A percentile compares a stretch with the other conserved stretches of the same genome.
These are phyloP conservation scores for Semnornis frantzii DNA, from an alignment of 2,113 vertebrate species.

Conservation along the genomic window DNA sequence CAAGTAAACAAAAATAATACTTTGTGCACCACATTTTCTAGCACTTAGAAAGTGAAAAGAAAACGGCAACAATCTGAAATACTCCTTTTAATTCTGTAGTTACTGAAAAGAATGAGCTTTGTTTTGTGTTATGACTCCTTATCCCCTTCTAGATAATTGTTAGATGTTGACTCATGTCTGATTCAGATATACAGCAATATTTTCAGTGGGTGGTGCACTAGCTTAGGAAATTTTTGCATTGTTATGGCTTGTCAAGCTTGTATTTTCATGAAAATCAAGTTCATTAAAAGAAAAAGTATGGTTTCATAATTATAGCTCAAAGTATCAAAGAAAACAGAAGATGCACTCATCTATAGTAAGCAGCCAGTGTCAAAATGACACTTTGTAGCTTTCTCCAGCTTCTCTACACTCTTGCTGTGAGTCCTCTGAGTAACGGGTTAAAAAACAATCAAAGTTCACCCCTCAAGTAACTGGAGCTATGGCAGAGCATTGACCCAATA, in stretches of 20 bases:
- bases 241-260: conserved; percentile 37
- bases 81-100: neutral
- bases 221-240: conserved; percentile 32
- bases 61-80: neutral
- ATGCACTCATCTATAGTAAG: neutral
- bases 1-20: neutral
- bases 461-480: neutral
- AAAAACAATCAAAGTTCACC: neutral
- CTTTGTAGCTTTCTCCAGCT: neutral
- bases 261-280: conserved; percentile 41
- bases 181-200: conserved; percentile 44
- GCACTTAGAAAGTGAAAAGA: neutral
- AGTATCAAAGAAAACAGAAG: neutral
- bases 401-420: neutral
- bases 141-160: neutral
- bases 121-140: neutral
- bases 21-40: neutral
- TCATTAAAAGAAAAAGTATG: neutral
- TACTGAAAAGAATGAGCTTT: neutral
- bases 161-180: conserved; percentile 41
- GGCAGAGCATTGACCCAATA: neutral
- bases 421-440: neutral
- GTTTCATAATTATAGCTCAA: neutral
- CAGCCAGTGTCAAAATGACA: neutral
- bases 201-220: conserved; percentile 22